Evolutionary conservation across 2,113 vertebrate species (phyloP).

Genomic region (Motacilla alba): DNA sequence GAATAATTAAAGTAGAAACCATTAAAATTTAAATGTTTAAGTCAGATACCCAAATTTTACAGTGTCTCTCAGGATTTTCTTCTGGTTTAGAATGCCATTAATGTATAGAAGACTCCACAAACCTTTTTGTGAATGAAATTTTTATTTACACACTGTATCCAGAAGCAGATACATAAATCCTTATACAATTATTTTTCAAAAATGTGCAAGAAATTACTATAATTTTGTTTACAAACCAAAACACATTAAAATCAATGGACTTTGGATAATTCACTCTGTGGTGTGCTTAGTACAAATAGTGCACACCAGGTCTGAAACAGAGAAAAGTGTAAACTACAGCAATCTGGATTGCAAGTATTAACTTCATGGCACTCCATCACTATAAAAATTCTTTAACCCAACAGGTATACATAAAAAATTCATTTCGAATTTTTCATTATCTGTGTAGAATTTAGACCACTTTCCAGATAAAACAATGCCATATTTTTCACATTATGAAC

Average conservation of each 20-base stretch:
- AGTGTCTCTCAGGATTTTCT: background rate
- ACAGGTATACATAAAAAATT: constrained; percentile 63
- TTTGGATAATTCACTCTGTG: constrained; percentile 85
- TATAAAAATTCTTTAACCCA: constrained; percentile 72
- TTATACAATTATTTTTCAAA: constrained; percentile 93
- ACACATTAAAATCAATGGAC: constrained; percentile 85
- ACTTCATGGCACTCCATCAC: constrained; percentile 81
- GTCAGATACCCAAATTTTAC: background rate
- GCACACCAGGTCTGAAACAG: constrained; percentile 75
- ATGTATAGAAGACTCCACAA: constrained; percentile 27
- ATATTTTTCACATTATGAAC: constrained; percentile 32
- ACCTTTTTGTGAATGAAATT: constrained; percentile 82
- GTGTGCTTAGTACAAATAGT: constrained; percentile 71
- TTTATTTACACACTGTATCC: constrained; percentile 93
- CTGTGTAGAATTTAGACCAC: constrained; percentile 49
- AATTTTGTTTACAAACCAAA: constrained; percentile 84
- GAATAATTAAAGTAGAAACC: background rate
- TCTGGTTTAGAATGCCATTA: background rate
- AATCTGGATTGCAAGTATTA: constrained; percentile 84
- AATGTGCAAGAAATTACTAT: constrained; percentile 98
- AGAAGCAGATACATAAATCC: constrained; percentile 93
- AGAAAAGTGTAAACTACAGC: constrained; percentile 90
- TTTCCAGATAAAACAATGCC: constrained; percentile 53
- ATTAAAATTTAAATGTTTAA: background rate
- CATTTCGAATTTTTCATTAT: constrained; percentile 43